Conservation (phyloP, 1,140 invertebrate species). For the Drosophila truncata region DNA sequence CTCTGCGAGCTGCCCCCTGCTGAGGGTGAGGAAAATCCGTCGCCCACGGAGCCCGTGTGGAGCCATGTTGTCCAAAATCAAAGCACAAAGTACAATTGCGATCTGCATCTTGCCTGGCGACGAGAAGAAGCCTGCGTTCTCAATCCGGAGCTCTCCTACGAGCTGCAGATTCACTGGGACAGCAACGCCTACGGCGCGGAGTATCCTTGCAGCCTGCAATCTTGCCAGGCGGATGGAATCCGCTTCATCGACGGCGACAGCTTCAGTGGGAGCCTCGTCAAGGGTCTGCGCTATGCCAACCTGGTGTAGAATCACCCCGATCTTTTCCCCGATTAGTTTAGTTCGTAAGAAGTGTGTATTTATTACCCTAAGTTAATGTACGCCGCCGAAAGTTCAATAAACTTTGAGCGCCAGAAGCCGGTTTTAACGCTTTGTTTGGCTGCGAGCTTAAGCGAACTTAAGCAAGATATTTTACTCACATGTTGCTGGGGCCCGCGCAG, state of each 20-base stretch:
- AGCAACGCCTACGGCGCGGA: conserved; percentile 69
- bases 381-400: conserved; percentile 69
- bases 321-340: conserved; percentile 12
- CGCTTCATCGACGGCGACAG: conserved; percentile 66
- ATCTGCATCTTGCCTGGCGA: conserved; percentile 73
- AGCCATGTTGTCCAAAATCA: conserved; percentile 63
- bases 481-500: not conserved
- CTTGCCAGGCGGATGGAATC: conserved; percentile 67
- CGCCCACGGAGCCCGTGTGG: conserved; percentile 52
- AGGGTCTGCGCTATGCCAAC: conserved; percentile 76
- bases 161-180: conserved; percentile 71
- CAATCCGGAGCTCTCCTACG: conserved; percentile 73
- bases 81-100: conserved; percentile 80
- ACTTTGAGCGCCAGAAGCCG: conserved; percentile 56
- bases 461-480: conserved; percentile 11
- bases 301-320: conserved; percentile 51
- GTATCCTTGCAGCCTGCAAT: conserved; percentile 80
- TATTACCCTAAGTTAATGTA: conserved; percentile 73
- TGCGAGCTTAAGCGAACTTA: conserved; percentile 4
- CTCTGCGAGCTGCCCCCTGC: conserved; percentile 46
- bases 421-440: conserved; percentile 53
- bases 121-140: conserved; percentile 65
- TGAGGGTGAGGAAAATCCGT: conserved; percentile 23
- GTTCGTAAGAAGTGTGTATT: conserved; percentile 60
- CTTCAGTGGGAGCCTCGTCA: conserved; percentile 76